These are phyloP conservation scores for Leptopilina clavipes DNA, from an alignment of 1,140 invertebrate species.

Conservation along the genomic window DNA sequence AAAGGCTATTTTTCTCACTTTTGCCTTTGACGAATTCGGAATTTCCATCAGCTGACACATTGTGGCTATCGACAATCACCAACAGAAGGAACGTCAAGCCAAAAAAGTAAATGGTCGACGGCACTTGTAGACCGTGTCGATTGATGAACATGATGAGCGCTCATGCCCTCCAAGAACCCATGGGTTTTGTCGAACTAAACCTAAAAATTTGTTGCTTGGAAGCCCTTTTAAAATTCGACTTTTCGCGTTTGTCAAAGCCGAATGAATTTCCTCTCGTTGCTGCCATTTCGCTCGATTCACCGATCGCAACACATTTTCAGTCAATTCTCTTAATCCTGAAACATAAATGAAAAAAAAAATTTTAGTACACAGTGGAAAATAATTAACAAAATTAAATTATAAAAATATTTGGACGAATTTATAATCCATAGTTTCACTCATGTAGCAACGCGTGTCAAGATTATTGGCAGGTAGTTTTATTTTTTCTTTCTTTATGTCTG, in stretches of 20 bases:
- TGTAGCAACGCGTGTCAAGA: slow-evolving; percentile 34
- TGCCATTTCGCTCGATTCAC: slow-evolving; percentile 68
- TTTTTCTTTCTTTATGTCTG: slow-evolving; percentile 36
- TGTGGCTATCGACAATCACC: slow-evolving; percentile 62
- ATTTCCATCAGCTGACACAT: slow-evolving; percentile 70
- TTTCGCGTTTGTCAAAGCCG: slow-evolving; percentile 54
- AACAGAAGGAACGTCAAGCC: slow-evolving; percentile 62
- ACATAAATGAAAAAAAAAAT: slow-evolving; percentile 43
- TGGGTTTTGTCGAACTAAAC: slow-evolving; percentile 61
- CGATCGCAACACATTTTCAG: slow-evolving; percentile 63
- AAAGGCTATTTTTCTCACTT: slow-evolving; percentile 72
- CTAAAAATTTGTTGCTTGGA: slow-evolving; percentile 52
- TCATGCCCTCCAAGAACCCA: slow-evolving; percentile 70
- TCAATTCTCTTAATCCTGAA: slow-evolving; percentile 49
- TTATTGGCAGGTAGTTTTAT: slow-evolving; percentile 15
- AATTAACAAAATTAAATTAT: too few relatives aligned
- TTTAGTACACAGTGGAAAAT: too few relatives aligned
- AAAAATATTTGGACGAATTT: slow-evolving; percentile 5
- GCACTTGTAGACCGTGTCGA: slow-evolving; percentile 65
- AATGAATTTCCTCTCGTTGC: slow-evolving; percentile 55
- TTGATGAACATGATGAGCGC: slow-evolving; percentile 71
- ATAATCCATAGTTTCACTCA: slow-evolving; percentile 34
- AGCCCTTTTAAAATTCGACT: slow-evolving; percentile 45
- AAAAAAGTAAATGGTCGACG: slow-evolving; percentile 63
- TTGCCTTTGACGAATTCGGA: slow-evolving; percentile 77